Base-by-base conservation (phyloP, 2,888 invertebrate species). In the Agonopterix heracliana region DNA sequence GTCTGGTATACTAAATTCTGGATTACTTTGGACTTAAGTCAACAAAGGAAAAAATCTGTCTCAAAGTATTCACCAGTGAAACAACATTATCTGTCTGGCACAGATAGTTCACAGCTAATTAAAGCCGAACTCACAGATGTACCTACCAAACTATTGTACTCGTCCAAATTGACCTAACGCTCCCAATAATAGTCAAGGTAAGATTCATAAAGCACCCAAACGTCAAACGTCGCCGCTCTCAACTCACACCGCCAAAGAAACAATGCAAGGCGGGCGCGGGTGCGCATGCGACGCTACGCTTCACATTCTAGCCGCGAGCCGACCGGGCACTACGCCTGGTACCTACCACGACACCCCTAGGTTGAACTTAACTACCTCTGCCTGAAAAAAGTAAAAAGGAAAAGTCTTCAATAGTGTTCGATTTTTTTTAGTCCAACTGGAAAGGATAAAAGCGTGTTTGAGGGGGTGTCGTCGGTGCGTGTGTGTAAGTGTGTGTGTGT, bases 251-350 rank as follows among this genome's bases (percentile, higher is more conserved):
- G 73, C 70, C 74, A 73, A 81, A 69, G 26, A 67, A 74, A 68
- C 68, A 73, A 71, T 69, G 70, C 70, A 74, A 72, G 77, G 72
- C 70, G 69, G 70, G 72, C 75, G 75, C 68, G 71, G 60, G 56
- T 76, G 80, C 81, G 79, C 78, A 54, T 73, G 81, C 76, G 85
- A 71, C 82, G 85, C 66, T 83, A 84, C 84, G 69, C 71, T 85
- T 84, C 86, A 87, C 85, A 87, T 81, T 83, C 77, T 74, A 78
- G 75, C 67, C 74, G 81, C 74, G 69, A 73, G 77, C 74, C 77
- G 80, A 70, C 67, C 71, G 76, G 72, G 72, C 70, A 74, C 66
- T 64, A 80, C 83, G 83, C 80, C 68, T 62, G n/a, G 10, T 36
- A 55, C 49, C 54, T 66, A 70, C 70, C 71, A 66, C 78, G 77